Percentiles rank a stretch among this genome's conserved stretches.
These are phyloP conservation scores for Aphidius colemani DNA, from an alignment of 2,888 invertebrate genomes.

Conservation along the genomic window DNA sequence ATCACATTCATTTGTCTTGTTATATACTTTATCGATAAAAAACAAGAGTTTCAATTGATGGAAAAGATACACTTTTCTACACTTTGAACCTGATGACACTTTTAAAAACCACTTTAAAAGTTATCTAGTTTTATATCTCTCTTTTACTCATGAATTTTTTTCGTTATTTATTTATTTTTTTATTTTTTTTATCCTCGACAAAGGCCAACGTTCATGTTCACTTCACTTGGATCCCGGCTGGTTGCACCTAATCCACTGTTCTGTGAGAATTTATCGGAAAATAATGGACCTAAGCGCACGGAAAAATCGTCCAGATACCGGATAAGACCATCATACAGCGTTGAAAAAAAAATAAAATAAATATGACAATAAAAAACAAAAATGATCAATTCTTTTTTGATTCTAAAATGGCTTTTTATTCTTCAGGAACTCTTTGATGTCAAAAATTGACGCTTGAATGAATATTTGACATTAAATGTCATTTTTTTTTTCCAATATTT, in stretches of 20 bases:
- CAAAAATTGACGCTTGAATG: conserved; percentile 48
- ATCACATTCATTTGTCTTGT: conserved; percentile 55
- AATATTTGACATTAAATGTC: conserved; percentile 40
- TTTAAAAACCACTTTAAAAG: conserved; percentile 53
- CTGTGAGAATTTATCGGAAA: conserved; percentile 45
- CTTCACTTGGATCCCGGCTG: conserved; percentile 7
- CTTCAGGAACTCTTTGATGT: conserved; percentile 46
- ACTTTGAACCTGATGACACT: conserved; percentile 48
- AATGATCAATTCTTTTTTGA: conserved; percentile 25
- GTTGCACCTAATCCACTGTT: conserved; percentile 28
- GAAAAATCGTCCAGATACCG: conserved; percentile 20
- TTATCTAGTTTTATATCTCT: conserved; percentile 28
- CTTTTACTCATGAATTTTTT: too few species aligned
- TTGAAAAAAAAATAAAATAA: conserved; percentile 11
- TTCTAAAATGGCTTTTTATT: conserved; percentile 34
- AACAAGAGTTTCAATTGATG: conserved; percentile 32
- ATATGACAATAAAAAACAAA: conserved; percentile 8
- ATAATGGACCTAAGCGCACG: conserved; percentile 44
- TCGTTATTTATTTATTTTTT: too few species aligned
- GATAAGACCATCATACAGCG: conserved; percentile 23
- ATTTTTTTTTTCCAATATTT: too few species aligned
- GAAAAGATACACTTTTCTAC: conserved; percentile 28
- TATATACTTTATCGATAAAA: conserved; percentile 53
- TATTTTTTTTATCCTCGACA: background rate
- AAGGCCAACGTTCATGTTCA: background rate